Conservation (phyloP, 2,797 vertebrate genomes). For the Lophotriccus pileatus region DNA sequence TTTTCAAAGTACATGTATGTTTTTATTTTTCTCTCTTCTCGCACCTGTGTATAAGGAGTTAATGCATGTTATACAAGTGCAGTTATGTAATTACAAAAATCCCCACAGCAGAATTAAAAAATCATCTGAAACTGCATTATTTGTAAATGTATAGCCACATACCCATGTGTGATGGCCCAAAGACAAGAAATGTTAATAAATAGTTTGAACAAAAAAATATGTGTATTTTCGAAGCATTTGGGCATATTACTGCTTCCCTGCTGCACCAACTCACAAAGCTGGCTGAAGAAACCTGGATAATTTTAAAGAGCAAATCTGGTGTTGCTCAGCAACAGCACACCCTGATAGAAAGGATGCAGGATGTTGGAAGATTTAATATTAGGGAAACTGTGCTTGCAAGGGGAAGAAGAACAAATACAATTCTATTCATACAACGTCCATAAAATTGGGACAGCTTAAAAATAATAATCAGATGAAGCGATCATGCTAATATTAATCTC, state of each 20-base stretch:
- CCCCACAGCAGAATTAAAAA: neutral
- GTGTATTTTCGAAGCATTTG: slow-evolving; percentile 41
- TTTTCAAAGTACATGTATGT: neutral
- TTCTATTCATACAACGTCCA: slow-evolving; percentile 24
- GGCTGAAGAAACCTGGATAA: slow-evolving; percentile 67
- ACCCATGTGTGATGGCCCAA: neutral
- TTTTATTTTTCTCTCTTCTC: neutral
- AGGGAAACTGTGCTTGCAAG: slow-evolving; percentile 54
- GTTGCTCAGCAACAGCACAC: slow-evolving; percentile 76
- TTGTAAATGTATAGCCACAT: neutral
- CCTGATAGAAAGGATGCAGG: slow-evolving; percentile 67
- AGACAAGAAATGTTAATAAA: slow-evolving; percentile 10
- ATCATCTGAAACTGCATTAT: neutral
- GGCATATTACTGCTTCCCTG: slow-evolving; percentile 19
- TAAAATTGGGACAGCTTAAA: slow-evolving; percentile 49
- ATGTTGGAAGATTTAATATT: slow-evolving; percentile 71
- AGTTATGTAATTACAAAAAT: slow-evolving; percentile 40
- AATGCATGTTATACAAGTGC: neutral
- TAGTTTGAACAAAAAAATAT: neutral
- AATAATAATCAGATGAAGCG: slow-evolving; percentile 50
- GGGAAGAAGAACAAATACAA: slow-evolving; percentile 49
- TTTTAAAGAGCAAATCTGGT: slow-evolving; percentile 75
- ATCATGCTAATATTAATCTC: slow-evolving; percentile 50
- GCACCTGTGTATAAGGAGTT: neutral
- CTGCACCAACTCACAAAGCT: slow-evolving; percentile 65